A percentile compares a stretch with the other conserved stretches of the same genome.
Conservation (phyloP, 2,888 invertebrate genomes). For the Biston betularia region DNA sequence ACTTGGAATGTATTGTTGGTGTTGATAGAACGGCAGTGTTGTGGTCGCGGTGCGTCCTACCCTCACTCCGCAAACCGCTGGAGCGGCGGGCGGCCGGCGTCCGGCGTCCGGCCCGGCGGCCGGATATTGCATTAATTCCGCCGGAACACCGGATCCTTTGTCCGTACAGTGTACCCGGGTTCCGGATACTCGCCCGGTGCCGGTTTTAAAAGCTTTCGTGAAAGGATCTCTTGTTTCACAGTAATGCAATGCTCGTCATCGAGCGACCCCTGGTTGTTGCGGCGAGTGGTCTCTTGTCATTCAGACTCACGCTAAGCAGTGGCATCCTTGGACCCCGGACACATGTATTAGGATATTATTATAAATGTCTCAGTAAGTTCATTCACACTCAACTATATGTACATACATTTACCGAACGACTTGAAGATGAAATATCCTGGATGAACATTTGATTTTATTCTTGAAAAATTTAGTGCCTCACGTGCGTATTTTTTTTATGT, state of each 20-base stretch:
- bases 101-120: constrained; percentile 20
- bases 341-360: too few relatives aligned
- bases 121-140: constrained; percentile 46
- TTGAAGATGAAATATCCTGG: too few relatives aligned
- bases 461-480: too few relatives aligned
- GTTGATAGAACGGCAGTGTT: neutral
- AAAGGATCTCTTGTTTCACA: constrained; percentile 22
- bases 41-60: neutral
- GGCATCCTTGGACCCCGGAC: too few relatives aligned
- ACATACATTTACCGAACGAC: too few relatives aligned
- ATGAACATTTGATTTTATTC: too few relatives aligned
- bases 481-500: too few relatives aligned
- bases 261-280: neutral
- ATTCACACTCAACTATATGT: too few relatives aligned
- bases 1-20: too few relatives aligned
- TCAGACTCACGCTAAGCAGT: too few relatives aligned
- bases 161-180: constrained; percentile 36
- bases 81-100: constrained; percentile 7
- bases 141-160: constrained; percentile 38
- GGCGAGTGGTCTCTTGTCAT: too few relatives aligned
- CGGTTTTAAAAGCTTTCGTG: constrained; percentile 30
- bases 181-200: constrained; percentile 37
- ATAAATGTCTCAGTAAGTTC: too few relatives aligned
- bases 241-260: constrained; percentile 8
- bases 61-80: constrained; percentile 17